Evolutionary conservation across 2,113 vertebrate genomes (phyloP).

Genomic region (Raja brachyura): DNA sequence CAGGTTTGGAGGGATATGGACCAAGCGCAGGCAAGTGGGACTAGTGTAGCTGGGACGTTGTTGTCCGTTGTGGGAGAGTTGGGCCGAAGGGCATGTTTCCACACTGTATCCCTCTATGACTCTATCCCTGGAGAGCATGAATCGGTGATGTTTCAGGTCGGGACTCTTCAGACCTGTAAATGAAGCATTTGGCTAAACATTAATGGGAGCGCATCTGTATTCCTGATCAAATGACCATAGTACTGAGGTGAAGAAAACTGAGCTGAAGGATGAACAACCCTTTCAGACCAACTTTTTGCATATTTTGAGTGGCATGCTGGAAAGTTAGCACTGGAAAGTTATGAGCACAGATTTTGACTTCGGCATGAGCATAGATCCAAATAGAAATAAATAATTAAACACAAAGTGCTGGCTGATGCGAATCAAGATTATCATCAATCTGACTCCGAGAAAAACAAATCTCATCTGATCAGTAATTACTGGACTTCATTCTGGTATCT

Average conservation of each 20-base stretch:
- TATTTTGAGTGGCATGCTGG: neutral
- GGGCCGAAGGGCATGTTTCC: too few relatives aligned
- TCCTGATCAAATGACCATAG: neutral
- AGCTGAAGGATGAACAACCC: neutral
- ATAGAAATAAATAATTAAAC: neutral
- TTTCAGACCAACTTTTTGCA: neutral
- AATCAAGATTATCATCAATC: neutral
- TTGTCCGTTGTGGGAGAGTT: too few relatives aligned
- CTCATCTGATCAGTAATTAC: neutral
- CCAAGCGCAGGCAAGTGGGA: too few relatives aligned
- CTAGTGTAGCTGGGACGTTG: too few relatives aligned
- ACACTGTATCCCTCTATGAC: too few relatives aligned
- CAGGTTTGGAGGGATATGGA: too few relatives aligned
- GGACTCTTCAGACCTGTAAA: too few relatives aligned
- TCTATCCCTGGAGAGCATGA: too few relatives aligned
- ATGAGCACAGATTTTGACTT: neutral
- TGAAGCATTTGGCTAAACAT: too few relatives aligned
- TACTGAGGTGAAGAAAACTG: neutral
- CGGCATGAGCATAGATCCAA: neutral
- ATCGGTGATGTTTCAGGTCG: too few relatives aligned
- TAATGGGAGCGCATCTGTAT: too few relatives aligned
- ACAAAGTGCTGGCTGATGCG: neutral
- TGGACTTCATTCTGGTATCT: neutral
- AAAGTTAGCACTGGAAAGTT: neutral
- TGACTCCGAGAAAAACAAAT: neutral